These are phyloP conservation scores for Pseudochirops corinnae DNA, from an alignment of 2,797 vertebrate genomes.

Conservation along the genomic window DNA sequence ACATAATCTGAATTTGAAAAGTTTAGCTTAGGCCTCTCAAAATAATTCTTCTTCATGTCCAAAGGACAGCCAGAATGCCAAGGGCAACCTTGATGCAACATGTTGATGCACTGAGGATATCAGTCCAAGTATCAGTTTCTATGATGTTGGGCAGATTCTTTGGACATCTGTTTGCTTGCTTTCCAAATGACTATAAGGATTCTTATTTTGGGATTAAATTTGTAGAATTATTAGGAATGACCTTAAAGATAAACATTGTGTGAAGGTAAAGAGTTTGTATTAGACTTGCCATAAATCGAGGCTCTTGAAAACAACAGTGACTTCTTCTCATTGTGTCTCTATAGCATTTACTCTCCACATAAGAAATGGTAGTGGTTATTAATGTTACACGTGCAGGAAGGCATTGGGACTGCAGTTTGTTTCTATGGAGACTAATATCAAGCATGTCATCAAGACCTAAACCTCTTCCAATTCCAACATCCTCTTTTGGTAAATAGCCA, in stretches of 20 bases:
- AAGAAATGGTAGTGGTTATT: neutral
- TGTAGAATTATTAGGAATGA: neutral
- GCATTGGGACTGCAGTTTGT: slow-evolving; percentile 8
- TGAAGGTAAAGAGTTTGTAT: neutral
- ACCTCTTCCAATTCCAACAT: slow-evolving; percentile 34
- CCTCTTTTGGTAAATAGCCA: slow-evolving; percentile 49
- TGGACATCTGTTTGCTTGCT: neutral
- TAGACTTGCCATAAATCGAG: neutral
- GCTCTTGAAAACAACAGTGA: neutral
- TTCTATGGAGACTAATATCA: slow-evolving; percentile 41
- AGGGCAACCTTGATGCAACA: neutral
- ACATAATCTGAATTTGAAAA: neutral
- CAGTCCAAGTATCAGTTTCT: neutral
- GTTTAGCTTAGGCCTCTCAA: neutral
- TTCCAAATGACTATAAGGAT: neutral
- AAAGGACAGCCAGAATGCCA: neutral
- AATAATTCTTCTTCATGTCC: neutral
- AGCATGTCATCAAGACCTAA: slow-evolving; percentile 49
- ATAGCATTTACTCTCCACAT: neutral
- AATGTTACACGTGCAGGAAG: neutral
- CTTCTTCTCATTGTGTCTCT: neutral
- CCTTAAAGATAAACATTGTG: neutral
- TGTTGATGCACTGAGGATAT: neutral
- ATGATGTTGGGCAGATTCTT: neutral
- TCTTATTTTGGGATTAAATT: neutral